Conservation (phyloP, 2,113 vertebrate species). For the Pygoscelis antarcticus region DNA sequence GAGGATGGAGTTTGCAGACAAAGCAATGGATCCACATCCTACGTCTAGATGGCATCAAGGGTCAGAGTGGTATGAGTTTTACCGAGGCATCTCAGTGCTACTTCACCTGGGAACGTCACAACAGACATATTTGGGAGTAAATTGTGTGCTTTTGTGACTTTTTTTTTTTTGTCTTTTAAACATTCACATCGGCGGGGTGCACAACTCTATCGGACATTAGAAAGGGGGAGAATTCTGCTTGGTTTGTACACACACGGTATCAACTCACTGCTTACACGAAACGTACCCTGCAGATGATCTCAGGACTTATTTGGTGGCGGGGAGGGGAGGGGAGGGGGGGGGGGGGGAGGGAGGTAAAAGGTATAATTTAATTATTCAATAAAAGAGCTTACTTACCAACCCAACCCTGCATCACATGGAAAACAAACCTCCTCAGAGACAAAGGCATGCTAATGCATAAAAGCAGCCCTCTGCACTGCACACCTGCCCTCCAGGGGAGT, state of each 20-base stretch:
- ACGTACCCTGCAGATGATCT: neutral
- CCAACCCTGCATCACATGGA: too few species aligned
- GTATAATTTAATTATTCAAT: too few species aligned
- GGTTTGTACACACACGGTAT: neutral
- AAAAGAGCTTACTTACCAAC: too few species aligned
- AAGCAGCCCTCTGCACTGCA: too few species aligned
- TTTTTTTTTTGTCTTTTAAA: neutral
- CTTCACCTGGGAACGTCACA: slow-evolving; percentile 45
- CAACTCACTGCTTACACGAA: neutral
- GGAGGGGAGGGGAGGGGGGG: too few species aligned
- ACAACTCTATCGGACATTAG: neutral
- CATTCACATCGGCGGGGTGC: neutral
- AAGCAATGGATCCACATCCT: slow-evolving; percentile 8
- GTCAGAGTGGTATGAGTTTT: neutral
- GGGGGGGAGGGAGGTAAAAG: too few species aligned
- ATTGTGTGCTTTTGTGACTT: slow-evolving; percentile 11
- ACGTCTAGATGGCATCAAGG: neutral
- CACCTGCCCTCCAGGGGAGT: too few species aligned
- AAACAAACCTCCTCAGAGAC: too few species aligned
- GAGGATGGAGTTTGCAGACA: slow-evolving; percentile 44
- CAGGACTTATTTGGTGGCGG: too few species aligned
- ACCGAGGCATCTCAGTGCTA: slow-evolving; percentile 18
- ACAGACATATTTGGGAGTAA: slow-evolving; percentile 26
- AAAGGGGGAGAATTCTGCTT: neutral
- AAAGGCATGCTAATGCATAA: too few species aligned